phyloP scores from a whole-genome alignment of 2,113 vertebrate genomes.

The Elephantulus edwardii region DNA sequence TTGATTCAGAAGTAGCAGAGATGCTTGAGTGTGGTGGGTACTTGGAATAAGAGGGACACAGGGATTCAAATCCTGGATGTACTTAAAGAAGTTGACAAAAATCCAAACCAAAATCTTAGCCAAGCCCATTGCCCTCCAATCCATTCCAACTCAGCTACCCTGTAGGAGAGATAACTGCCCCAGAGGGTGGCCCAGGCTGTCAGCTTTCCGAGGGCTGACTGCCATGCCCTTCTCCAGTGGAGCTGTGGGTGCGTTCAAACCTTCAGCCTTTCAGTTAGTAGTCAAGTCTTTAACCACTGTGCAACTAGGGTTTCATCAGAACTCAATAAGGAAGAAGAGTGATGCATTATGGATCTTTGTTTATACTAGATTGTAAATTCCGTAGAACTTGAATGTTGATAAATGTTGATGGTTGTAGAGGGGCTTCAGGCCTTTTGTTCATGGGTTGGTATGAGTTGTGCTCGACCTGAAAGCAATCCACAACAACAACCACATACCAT shows the following conservation, averaged over 20 bases:
- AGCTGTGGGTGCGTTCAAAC: neutral
- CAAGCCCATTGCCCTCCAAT: too few species aligned
- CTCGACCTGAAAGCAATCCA: too few species aligned
- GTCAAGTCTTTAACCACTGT: neutral
- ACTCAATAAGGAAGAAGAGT: neutral
- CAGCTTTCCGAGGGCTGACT: neutral
- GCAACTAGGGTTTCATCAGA: neutral
- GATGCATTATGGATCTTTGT: neutral
- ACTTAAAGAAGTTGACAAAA: neutral
- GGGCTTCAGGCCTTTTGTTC: too few species aligned
- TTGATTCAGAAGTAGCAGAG: neutral
- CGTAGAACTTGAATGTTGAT: neutral
- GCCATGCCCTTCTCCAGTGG: neutral
- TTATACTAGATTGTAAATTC: neutral
- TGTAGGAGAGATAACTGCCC: too few species aligned
- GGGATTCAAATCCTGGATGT: neutral
- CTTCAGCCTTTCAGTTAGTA: neutral
- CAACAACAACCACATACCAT: too few species aligned
- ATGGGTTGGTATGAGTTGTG: too few species aligned
- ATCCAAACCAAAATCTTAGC: too few species aligned
- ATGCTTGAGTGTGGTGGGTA: neutral
- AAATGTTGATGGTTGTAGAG: too few species aligned
- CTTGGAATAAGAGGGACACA: neutral
- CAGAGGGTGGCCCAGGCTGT: too few species aligned
- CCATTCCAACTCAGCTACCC: too few species aligned